These are phyloP conservation scores for Pseudonaja textilis DNA, from an alignment of 2,113 vertebrate genomes.

Conservation along the genomic window DNA sequence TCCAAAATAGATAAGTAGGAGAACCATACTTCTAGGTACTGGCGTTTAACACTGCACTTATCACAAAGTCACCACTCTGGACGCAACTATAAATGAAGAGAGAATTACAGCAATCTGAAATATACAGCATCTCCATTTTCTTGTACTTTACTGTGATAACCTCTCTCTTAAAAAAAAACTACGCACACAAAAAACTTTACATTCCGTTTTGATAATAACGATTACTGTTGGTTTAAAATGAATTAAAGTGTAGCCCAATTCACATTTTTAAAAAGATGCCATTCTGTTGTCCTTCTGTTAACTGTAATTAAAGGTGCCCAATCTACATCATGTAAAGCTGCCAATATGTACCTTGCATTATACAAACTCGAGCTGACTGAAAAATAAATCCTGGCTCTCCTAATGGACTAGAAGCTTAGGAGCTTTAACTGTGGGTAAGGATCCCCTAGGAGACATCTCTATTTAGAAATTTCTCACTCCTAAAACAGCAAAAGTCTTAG, in stretches of 20 bases:
- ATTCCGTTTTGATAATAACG: neutral
- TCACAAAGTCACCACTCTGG: neutral
- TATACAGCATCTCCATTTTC: neutral
- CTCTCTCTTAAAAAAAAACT: neutral
- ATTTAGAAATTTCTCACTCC: neutral
- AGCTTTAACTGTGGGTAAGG: neutral
- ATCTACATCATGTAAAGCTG: neutral
- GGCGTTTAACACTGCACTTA: neutral
- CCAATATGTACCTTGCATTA: neutral
- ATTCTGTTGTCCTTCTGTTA: neutral
- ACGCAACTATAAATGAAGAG: neutral
- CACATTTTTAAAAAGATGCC: neutral
- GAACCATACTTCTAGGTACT: neutral
- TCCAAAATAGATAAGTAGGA: neutral
- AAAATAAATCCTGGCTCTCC: neutral
- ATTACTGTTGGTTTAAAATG: neutral
- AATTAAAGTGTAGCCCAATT: neutral
- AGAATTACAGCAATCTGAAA: neutral
- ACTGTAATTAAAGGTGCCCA: neutral
- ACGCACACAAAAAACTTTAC: neutral
- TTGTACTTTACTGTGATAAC: neutral
- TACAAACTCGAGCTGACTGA: neutral
- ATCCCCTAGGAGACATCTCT: neutral
- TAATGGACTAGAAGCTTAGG: neutral
- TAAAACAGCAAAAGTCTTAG: neutral